Evolutionary conservation across 2,888 invertebrate species (phyloP), one percentile per base, ranked within the genome.

Genomic region (Gryllus longicercus): DNA sequence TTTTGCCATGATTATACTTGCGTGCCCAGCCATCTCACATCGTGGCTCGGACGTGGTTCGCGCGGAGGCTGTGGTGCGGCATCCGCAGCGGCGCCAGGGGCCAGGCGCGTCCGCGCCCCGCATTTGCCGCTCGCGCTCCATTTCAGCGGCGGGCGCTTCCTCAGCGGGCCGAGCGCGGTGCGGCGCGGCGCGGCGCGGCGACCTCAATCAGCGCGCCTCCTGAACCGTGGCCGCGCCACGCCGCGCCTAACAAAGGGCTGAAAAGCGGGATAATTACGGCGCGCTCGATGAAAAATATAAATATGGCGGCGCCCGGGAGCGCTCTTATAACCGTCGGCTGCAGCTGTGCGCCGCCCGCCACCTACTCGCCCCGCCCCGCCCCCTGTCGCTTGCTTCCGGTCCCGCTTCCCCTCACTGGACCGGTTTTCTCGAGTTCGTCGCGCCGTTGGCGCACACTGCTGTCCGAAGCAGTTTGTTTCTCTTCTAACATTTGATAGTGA

Each of bases 291-390:
- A 63, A 63, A 63, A 63, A 63, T 63, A 63, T 63, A 63, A 63
- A 63, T 63, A 63, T 63, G 12, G 63, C 63, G 63, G 63, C 63
- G 63, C 63, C 2, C 16, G 63, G 63, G 16, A 12, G 16, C 63
- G 63, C 63, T 18, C 63, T 63, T 63, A 63, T 12, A 63, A 63
- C 1, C 77, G 25, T 50, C 25, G 14, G 49, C 77, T n/a, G 49
- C 38, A 38, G 78, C 50, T 51, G 82, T 81, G 83, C 81, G 63
- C 14, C 63, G 8, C 21, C 21, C 63, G 63, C 63, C 21, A 16
- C 80, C 79, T 50, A 38, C 51, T 21, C 21, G 76, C 38, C 77
- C 25, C 21, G 84, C 74, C 82, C 74, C 82, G 82, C 82, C 83
- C 78, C 4, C 23, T 51, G n/a, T 50, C 77, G 23, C 10, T 74